A percentile compares a stretch with the other conserved stretches of the same genome.
Conservation (phyloP, 1,140 invertebrate genomes). For the Bathynomus jamesi region DNA sequence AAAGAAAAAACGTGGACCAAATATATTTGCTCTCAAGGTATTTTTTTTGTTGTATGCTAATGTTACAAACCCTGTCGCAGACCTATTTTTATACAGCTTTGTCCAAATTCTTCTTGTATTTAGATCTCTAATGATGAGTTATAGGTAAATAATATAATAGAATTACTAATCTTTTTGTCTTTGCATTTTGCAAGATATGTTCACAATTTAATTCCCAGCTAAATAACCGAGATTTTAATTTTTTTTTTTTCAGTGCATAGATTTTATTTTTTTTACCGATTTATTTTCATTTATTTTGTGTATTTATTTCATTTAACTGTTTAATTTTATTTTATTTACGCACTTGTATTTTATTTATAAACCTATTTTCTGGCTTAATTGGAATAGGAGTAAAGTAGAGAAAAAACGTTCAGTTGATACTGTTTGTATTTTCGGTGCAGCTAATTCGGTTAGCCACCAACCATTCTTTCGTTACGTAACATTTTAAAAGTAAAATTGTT, state of each 20-base stretch:
- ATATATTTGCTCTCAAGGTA: slow-evolving; percentile 29
- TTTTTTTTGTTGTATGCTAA: no score
- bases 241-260: no score
- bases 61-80: no score
- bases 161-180: no score
- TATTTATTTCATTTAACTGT: no score
- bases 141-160: no score
- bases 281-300: no score
- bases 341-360: background rate
- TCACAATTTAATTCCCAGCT: background rate
- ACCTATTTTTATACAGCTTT: no score
- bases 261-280: background rate
- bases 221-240: background rate
- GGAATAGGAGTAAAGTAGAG: background rate
- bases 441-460: no score
- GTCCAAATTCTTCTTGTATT: background rate
- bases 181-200: background rate
- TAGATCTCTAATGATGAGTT: background rate
- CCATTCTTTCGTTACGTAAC: background rate
- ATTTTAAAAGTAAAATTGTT: no score
- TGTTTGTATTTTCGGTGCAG: no score
- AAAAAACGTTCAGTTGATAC: background rate
- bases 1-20: slow-evolving; percentile 31
- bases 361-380: background rate
- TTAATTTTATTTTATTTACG: no score